Percentiles rank a stretch among this genome's conserved stretches.
phyloP scores from a whole-genome alignment of 2,113 vertebrate species.

The Elachura formosa region DNA sequence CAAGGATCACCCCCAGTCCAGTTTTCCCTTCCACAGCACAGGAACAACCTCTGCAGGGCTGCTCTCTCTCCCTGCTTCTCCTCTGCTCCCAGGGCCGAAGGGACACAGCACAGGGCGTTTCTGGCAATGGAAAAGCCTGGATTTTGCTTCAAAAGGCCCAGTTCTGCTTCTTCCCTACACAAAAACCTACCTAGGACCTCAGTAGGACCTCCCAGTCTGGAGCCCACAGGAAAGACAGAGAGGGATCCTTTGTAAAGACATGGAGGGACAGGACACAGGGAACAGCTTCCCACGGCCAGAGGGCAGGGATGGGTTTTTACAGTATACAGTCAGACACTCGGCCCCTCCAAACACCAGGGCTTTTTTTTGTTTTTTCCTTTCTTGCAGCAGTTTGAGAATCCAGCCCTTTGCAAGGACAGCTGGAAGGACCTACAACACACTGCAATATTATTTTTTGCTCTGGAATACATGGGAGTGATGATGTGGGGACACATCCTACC shows the following conservation, averaged over 20 bases:
- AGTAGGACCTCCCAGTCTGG: not conserved
- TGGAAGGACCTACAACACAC: not conserved
- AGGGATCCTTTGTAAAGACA: too few relatives aligned
- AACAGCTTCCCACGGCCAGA: too few relatives aligned
- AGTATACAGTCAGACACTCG: not conserved
- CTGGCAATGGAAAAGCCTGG: not conserved
- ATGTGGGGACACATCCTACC: not conserved
- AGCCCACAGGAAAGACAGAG: not conserved
- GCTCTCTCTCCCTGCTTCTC: not conserved
- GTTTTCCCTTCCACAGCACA: not conserved
- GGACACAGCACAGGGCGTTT: not conserved
- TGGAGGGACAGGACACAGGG: not conserved
- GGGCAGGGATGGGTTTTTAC: not conserved
- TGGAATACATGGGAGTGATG: not conserved
- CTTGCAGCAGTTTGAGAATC: not conserved
- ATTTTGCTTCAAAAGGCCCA: constrained; percentile 18
- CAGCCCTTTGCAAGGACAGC: not conserved
- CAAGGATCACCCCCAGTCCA: not conserved
- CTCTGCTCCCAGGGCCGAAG: constrained; percentile 1
- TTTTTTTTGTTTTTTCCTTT: not conserved
- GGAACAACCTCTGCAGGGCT: not conserved
- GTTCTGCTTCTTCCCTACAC: constrained; percentile 1
- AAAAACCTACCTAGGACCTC: not conserved
- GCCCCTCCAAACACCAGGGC: not conserved
- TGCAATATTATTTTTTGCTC: not conserved